These are phyloP conservation scores for Otocyon megalotis DNA, from an alignment of 2,113 vertebrate genomes.

Conservation along the genomic window DNA sequence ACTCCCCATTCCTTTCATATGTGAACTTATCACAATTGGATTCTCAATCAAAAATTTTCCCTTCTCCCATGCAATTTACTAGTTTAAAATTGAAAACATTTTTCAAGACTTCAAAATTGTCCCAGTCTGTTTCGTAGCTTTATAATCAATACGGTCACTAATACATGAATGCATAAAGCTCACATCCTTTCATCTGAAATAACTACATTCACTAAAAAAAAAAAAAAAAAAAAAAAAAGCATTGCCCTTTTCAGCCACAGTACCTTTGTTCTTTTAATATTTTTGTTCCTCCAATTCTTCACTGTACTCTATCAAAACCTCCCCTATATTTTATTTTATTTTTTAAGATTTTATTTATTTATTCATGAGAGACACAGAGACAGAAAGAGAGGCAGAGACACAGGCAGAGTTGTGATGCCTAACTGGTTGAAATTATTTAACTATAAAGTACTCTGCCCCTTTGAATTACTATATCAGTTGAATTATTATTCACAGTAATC, in stretches of 20 bases:
- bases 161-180: neutral
- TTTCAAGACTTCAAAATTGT: neutral
- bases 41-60: neutral
- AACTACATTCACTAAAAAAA: neutral
- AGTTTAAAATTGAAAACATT: neutral
- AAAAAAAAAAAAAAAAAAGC: neutral
- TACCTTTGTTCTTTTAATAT: neutral
- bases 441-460: neutral
- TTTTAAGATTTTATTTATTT: too few species aligned
- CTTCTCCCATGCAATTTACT: neutral
- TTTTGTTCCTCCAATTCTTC: neutral
- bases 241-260: neutral
- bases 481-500: neutral
- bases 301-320: neutral
- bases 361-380: too few species aligned
- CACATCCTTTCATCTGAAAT: neutral
- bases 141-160: neutral
- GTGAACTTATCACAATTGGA: neutral
- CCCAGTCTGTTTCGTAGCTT: neutral
- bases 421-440: neutral
- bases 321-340: neutral
- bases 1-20: neutral
- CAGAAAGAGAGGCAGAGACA: too few species aligned
- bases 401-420: neutral
- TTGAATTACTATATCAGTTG: neutral